Conservation (phyloP, 2,113 vertebrate genomes). For the Tyto alba region DNA sequence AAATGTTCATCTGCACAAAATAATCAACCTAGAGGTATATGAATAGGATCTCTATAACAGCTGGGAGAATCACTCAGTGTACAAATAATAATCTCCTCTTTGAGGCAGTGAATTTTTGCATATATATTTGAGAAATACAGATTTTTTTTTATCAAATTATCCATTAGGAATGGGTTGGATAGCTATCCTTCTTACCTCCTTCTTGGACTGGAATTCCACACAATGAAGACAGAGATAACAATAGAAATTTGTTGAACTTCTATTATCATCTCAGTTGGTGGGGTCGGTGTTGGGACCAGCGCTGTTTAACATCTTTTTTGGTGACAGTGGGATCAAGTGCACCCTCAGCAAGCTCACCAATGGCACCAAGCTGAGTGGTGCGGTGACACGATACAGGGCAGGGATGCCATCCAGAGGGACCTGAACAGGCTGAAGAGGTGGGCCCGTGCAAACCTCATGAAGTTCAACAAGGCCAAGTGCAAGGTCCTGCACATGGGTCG, state of each 20-base stretch:
- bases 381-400: too few relatives aligned
- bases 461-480: too few relatives aligned
- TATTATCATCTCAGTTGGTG: background rate
- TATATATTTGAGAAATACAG: background rate
- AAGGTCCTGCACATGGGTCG: too few relatives aligned
- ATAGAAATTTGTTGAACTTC: background rate
- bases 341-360: too few relatives aligned
- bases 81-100: background rate
- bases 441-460: too few relatives aligned
- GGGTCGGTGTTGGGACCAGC: too few relatives aligned
- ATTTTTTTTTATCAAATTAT: background rate
- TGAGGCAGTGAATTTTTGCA: background rate
- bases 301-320: too few relatives aligned
- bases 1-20: constrained; percentile 1
- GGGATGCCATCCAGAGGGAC: too few relatives aligned
- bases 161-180: background rate
- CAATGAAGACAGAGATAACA: background rate
- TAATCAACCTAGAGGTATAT: background rate
- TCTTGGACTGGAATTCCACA: background rate
- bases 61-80: background rate
- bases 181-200: background rate
- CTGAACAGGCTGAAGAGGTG: too few relatives aligned
- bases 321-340: too few relatives aligned
- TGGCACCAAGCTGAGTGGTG: too few relatives aligned
- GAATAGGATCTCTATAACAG: background rate